These are phyloP conservation scores for Syngnathus scovelli DNA, from an alignment of 2,113 vertebrate species.

Conservation along the genomic window DNA sequence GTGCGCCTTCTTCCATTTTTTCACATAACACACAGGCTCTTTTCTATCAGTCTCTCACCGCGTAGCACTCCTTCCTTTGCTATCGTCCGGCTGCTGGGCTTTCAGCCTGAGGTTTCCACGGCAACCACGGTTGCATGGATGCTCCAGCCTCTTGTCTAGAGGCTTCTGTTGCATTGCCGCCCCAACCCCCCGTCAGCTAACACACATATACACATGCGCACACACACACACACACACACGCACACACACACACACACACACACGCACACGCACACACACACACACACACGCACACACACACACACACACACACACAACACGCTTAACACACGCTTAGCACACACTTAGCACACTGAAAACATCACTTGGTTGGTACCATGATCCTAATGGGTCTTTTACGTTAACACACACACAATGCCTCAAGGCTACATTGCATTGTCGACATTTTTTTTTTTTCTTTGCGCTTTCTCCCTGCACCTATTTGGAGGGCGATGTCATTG, in stretches of 20 bases:
- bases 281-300: background rate
- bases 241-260: background rate
- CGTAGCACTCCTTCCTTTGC: slow-evolving; percentile 49
- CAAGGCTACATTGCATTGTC: background rate
- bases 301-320: background rate
- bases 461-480: slow-evolving; percentile 10
- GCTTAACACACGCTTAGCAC: too few relatives aligned
- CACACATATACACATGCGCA: background rate
- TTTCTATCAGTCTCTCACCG: slow-evolving; percentile 20
- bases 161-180: slow-evolving; percentile 63
- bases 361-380: background rate
- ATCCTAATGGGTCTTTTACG: background rate
- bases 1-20: slow-evolving; percentile 21
- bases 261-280: background rate
- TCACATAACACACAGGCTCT: slow-evolving; percentile 23
- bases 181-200: slow-evolving; percentile 19
- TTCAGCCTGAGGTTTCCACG: slow-evolving; percentile 71
- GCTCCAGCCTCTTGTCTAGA: slow-evolving; percentile 63
- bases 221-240: background rate
- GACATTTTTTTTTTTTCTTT: background rate
- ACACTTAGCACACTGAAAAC: background rate
- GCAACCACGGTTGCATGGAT: slow-evolving; percentile 52
- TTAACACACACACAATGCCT: slow-evolving; percentile 3
- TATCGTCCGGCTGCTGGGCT: slow-evolving; percentile 52
- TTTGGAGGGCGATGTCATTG: slow-evolving; percentile 26